These are phyloP conservation scores for Cataglyphis cursor DNA, from an alignment of 2,888 invertebrate genomes.

Conservation along the genomic window DNA sequence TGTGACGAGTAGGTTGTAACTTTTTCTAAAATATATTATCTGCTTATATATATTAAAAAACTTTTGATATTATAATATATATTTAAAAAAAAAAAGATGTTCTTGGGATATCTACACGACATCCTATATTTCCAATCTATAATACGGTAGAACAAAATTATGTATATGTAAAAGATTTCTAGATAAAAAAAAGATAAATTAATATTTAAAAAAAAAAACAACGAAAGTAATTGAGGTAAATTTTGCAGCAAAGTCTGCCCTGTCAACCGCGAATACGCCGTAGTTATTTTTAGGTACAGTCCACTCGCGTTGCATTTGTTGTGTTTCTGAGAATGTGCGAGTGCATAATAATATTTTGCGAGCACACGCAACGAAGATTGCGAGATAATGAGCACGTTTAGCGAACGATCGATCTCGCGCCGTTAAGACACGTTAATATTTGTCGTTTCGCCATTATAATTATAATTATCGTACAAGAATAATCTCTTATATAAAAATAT, in stretches of 20 bases:
- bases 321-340: conserved; percentile 48
- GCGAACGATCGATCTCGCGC: conserved; percentile 56
- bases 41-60: not conserved
- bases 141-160: not conserved
- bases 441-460: conserved; percentile 14
- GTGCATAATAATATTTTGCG: conserved; percentile 53
- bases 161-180: not conserved
- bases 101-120: not conserved
- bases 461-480: not conserved
- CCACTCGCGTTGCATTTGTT: conserved; percentile 15
- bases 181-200: not conserved
- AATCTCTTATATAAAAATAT: conserved; percentile 9
- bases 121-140: not conserved
- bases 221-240: not conserved
- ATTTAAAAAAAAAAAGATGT: not conserved
- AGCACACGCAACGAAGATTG: conserved; percentile 56
- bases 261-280: not conserved
- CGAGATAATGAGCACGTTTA: conserved; percentile 51
- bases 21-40: not conserved
- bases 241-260: not conserved
- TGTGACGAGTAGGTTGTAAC: not conserved
- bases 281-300: conserved; percentile 38
- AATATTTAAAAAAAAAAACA: not conserved
- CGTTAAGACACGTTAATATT: conserved; percentile 46
- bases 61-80: not conserved